Percentiles rank a stretch among this genome's conserved stretches.
Evolutionary conservation across 2,797 vertebrate species (phyloP).

Genomic region (Clamator glandarius): DNA sequence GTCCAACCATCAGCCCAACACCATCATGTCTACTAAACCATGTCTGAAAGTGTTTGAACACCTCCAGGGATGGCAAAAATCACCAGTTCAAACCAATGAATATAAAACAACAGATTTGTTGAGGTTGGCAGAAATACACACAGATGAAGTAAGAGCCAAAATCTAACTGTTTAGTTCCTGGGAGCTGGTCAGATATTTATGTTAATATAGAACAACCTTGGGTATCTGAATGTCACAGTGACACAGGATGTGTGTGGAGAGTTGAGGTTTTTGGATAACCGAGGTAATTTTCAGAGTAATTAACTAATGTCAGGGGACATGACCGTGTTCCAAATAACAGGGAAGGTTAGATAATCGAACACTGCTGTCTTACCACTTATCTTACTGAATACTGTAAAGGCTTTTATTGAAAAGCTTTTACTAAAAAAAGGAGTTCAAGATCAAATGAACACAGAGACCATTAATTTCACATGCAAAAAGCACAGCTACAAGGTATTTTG

Average conservation of each 20-base stretch:
- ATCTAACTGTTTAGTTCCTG: constrained; percentile 15
- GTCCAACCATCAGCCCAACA: no score
- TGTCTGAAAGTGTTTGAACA: no score
- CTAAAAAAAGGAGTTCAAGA: constrained; percentile 66
- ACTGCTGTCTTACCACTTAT: constrained; percentile 60
- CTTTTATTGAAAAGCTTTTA: constrained; percentile 70
- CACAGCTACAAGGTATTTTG: constrained; percentile 2
- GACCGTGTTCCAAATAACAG: constrained; percentile 62
- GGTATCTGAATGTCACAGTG: constrained; percentile 59
- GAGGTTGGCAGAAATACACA: neutral
- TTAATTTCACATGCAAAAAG: constrained; percentile 17
- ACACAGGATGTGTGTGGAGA: constrained; percentile 46
- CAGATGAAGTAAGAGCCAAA: neutral
- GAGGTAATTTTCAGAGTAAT: constrained; percentile 72
- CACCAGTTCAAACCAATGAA: neutral
- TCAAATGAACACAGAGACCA: constrained; percentile 20
- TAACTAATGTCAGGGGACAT: constrained; percentile 61
- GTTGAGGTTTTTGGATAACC: constrained; percentile 61
- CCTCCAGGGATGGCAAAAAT: neutral
- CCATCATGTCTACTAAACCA: no score
- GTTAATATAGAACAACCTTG: constrained; percentile 62
- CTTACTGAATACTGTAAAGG: constrained; percentile 54
- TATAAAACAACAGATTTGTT: neutral
- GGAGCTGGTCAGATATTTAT: constrained; percentile 58
- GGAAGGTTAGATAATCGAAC: constrained; percentile 62